Evolutionary conservation across 1,140 invertebrate species (phyloP).

Genomic region (Anadara kagoshimensis): DNA sequence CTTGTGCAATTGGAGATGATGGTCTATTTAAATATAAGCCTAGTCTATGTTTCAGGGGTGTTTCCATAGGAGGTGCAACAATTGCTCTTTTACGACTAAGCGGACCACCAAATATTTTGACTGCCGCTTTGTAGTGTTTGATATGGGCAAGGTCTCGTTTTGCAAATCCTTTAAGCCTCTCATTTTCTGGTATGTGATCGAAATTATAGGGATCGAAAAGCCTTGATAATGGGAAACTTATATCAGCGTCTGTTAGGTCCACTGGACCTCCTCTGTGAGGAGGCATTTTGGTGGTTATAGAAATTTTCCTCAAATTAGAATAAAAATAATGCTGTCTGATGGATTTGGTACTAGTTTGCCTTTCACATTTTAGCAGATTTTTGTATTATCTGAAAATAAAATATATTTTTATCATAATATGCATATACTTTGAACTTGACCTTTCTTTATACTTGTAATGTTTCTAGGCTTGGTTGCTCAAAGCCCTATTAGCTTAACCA

Average conservation of each 20-base stretch:
- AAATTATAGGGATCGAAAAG: slow-evolving; percentile 69
- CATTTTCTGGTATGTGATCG: slow-evolving; percentile 66
- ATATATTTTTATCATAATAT: no score
- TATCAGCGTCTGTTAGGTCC: slow-evolving; percentile 49
- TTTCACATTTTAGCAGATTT: no score
- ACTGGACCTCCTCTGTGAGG: slow-evolving; percentile 28
- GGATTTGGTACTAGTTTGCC: no score
- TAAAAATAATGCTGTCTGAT: no score
- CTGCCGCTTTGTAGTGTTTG: slow-evolving; percentile 68
- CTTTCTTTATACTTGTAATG: no score
- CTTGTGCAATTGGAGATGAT: slow-evolving; percentile 31
- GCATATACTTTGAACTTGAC: no score
- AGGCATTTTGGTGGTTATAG: slow-evolving; percentile 36
- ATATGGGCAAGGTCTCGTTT: slow-evolving; percentile 61
- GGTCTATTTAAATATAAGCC: slow-evolving; percentile 52
- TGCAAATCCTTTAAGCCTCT: slow-evolving; percentile 61
- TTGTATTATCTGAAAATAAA: no score
- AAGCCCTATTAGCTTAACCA: no score
- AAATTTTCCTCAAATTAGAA: background rate
- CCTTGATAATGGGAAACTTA: slow-evolving; percentile 63
- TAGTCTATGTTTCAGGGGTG: slow-evolving; percentile 60
- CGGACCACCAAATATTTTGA: slow-evolving; percentile 69
- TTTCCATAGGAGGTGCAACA: slow-evolving; percentile 66
- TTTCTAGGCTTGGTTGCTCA: no score
- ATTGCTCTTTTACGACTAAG: slow-evolving; percentile 60